A percentile compares a stretch with the other conserved stretches of the same genome.
These are phyloP conservation scores for Xenopus petersii DNA, from an alignment of 2,797 vertebrate genomes.

Conservation along the genomic window DNA sequence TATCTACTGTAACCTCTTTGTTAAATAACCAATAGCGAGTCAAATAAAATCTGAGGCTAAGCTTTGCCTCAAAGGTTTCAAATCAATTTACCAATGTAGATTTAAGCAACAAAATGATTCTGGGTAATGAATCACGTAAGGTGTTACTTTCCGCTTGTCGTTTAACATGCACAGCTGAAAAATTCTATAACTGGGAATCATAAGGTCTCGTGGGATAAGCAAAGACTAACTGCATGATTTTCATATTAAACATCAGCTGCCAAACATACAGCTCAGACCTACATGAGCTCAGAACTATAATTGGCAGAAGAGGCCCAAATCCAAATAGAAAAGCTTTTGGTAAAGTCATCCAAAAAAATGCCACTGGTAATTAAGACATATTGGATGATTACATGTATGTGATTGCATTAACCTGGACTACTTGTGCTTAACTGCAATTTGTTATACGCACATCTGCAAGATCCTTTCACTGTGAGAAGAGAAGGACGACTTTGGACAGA, in stretches of 20 bases:
- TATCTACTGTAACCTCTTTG: too few relatives aligned
- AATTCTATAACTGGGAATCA: neutral
- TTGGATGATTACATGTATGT: slow-evolving; percentile 38
- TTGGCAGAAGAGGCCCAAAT: slow-evolving; percentile 14
- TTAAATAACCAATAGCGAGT: too few relatives aligned
- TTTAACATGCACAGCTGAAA: slow-evolving; percentile 1
- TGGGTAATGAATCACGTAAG: neutral
- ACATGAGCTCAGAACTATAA: slow-evolving; percentile 34
- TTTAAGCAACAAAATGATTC: too few relatives aligned
- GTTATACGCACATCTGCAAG: slow-evolving; percentile 36
- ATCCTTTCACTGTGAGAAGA: slow-evolving; percentile 10
- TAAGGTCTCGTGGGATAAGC: neutral
- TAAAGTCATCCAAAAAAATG: slow-evolving; percentile 33
- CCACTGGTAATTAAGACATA: slow-evolving; percentile 46
- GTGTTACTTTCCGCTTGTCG: neutral
- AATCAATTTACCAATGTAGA: too few relatives aligned
- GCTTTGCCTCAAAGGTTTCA: too few relatives aligned
- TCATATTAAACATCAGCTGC: slow-evolving; percentile 1
- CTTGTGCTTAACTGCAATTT: slow-evolving; percentile 33
- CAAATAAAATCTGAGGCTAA: neutral
- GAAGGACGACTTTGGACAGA: slow-evolving; percentile 22
- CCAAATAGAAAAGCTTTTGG: slow-evolving; percentile 40
- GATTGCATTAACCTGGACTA: slow-evolving; percentile 42
- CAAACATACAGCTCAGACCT: slow-evolving; percentile 27
- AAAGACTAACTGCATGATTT: slow-evolving; percentile 14